Percentiles rank a stretch among this genome's conserved stretches.
Evolutionary conservation across 1,140 invertebrate species (phyloP).

Genomic region (Tetramorium simillimum): DNA sequence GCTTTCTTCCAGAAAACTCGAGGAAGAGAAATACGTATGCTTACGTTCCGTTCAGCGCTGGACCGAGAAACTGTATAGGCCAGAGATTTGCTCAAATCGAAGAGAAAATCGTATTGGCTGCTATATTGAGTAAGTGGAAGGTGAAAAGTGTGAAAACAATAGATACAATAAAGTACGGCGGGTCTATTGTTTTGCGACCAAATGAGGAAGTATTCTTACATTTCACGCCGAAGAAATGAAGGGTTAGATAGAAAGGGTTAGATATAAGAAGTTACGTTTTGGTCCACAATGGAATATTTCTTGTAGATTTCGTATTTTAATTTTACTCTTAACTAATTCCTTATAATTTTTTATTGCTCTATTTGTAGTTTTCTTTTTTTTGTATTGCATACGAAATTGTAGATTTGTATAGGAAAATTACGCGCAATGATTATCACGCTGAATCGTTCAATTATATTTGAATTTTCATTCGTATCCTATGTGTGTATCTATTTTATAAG

Average conservation of each 20-base stretch:
- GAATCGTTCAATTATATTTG: too few species aligned
- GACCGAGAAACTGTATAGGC: constrained; percentile 73
- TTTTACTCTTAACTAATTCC: too few species aligned
- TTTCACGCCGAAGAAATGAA: constrained; percentile 65
- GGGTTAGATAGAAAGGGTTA: background rate
- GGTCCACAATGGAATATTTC: too few species aligned
- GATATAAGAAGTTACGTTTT: too few species aligned
- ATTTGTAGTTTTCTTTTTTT: too few species aligned
- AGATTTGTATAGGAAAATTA: too few species aligned
- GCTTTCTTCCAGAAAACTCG: constrained; percentile 86
- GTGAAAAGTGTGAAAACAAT: constrained; percentile 82
- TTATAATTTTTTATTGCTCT: too few species aligned
- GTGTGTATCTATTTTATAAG: too few species aligned
- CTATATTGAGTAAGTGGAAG: constrained; percentile 86
- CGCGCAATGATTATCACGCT: too few species aligned
- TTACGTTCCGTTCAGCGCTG: constrained; percentile 86
- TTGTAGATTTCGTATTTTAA: too few species aligned
- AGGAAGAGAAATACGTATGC: constrained; percentile 85
- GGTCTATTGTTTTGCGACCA: constrained; percentile 76
- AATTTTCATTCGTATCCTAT: too few species aligned
- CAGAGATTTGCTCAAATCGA: constrained; percentile 85
- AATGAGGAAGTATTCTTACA: constrained; percentile 60
- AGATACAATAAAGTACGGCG: constrained; percentile 73
- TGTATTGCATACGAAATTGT: too few species aligned
- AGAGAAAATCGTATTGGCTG: constrained; percentile 85